phyloP scores from a whole-genome alignment of 2,888 invertebrate genomes.

The Boloria euphrosyne region DNA sequence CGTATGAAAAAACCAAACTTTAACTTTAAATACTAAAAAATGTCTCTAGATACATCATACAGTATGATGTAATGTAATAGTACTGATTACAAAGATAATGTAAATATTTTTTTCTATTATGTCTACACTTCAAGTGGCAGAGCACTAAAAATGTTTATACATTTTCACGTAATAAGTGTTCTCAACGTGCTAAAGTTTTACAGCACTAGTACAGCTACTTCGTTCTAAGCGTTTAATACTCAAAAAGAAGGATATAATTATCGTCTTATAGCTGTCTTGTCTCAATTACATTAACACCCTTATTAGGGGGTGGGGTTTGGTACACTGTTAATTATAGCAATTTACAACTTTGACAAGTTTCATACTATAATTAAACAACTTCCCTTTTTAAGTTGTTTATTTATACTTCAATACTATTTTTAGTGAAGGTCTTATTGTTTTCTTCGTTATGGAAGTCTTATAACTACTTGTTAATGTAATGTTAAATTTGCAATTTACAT shows the following conservation, averaged over 20 bases:
- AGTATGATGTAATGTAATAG: too few species aligned
- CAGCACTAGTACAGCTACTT: constrained; percentile 4
- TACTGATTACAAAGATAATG: too few species aligned
- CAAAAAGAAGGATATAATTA: constrained; percentile 12
- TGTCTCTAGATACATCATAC: too few species aligned
- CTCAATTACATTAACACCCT: constrained; percentile 19
- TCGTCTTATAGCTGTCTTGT: constrained; percentile 14
- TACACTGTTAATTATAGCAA: not conserved
- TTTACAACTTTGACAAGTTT: not conserved
- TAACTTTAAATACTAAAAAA: too few species aligned
- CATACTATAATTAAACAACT: constrained; percentile 3
- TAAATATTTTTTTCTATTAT: constrained; percentile 6
- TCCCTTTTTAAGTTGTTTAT: not conserved
- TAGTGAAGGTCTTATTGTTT: not conserved
- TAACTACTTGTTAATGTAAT: too few species aligned
- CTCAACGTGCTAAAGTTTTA: constrained; percentile 4
- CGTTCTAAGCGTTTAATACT: constrained; percentile 8
- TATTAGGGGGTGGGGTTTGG: not conserved
- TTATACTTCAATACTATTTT: constrained; percentile 8
- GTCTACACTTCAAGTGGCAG: constrained; percentile 12
- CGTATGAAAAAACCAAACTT: too few species aligned
- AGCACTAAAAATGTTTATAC: constrained; percentile 10
- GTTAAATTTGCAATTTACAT: not conserved
- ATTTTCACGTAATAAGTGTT: constrained; percentile 19
- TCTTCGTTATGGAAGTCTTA: too few species aligned